A percentile compares a stretch with the other conserved stretches of the same genome.
Evolutionary conservation across 2,888 invertebrate species (phyloP).

Genomic region (Portevinia maculata): DNA sequence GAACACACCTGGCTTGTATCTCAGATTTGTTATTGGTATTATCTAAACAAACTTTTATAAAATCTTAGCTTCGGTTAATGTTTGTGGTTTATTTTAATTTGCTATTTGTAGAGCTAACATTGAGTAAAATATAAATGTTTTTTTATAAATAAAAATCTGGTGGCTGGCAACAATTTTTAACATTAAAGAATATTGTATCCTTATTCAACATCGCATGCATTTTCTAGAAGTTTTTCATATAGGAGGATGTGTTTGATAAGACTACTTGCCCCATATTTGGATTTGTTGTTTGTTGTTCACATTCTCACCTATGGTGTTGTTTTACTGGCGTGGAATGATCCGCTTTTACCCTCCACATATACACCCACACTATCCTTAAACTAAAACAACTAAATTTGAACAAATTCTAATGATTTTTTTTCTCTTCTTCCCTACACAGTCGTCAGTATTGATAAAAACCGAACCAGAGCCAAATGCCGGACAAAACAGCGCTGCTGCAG

Average conservation of each 20-base stretch:
- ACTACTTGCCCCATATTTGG: too few species aligned
- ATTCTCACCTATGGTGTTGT: conserved; percentile 58
- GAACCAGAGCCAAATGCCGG: conserved; percentile 83
- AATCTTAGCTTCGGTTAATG: conserved; percentile 22
- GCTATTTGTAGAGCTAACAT: conserved; percentile 50
- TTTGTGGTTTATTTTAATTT: conserved; percentile 36
- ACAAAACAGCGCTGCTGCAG: conserved; percentile 76
- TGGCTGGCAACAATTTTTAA: conserved; percentile 55
- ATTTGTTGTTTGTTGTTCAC: conserved; percentile 68
- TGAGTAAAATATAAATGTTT: conserved; percentile 16
- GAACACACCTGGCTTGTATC: conserved; percentile 28
- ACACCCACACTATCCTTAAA: background rate
- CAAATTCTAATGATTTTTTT: conserved; percentile 1
- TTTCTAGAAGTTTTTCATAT: conserved; percentile 62
- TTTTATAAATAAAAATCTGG: conserved; percentile 30
- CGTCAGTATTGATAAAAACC: conserved; percentile 83
- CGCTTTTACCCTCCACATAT: conserved; percentile 39
- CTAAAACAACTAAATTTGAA: background rate
- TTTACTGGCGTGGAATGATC: conserved; percentile 60
- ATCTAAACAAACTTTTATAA: conserved; percentile 6
- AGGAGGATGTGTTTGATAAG: conserved; percentile 34
- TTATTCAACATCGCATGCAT: conserved; percentile 67
- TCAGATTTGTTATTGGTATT: background rate
- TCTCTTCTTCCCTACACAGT: conserved; percentile 75
- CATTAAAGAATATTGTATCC: conserved; percentile 37